Percentiles rank a stretch among this genome's conserved stretches.
phyloP scores from a whole-genome alignment of 92 coral and sea anemone genomes.

The Blastomussa wellsi region DNA sequence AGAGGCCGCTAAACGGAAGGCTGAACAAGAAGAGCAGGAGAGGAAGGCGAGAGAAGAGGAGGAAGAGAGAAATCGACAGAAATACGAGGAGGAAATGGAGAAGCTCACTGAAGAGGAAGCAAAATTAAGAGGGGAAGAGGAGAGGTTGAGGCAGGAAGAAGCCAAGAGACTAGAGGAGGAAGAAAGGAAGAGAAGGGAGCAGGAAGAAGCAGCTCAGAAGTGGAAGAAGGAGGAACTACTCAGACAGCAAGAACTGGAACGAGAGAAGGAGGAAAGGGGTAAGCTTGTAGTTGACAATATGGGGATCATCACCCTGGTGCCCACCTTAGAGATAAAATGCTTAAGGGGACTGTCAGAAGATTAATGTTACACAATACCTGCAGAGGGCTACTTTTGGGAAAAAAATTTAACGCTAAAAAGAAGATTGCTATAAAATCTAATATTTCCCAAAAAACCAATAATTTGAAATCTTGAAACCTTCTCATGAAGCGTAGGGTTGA shows the following conservation, averaged over 20 bases:
- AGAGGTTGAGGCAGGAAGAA: constrained; percentile 69
- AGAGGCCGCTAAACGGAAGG: constrained; percentile 72
- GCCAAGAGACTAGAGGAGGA: constrained; percentile 70
- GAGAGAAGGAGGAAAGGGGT: constrained; percentile 88
- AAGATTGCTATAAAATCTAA: too few relatives aligned
- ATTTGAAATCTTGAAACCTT: too few relatives aligned
- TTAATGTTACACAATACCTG: too few relatives aligned
- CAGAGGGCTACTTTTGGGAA: too few relatives aligned
- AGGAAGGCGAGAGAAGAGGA: constrained; percentile 59
- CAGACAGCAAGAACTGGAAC: constrained; percentile 81
- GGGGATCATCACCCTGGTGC: not conserved
- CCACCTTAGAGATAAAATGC: not conserved
- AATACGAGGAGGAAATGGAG: constrained; percentile 60
- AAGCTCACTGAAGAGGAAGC: constrained; percentile 70
- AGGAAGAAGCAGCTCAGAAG: constrained; percentile 88
- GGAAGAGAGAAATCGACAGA: constrained; percentile 43
- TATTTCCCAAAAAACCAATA: too few relatives aligned
- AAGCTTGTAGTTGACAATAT: not conserved
- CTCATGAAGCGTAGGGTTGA: too few relatives aligned
- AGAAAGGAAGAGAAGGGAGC: constrained; percentile 73
- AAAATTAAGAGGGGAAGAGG: constrained; percentile 57
- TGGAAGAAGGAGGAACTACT: constrained; percentile 96
- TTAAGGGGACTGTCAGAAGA: not conserved
- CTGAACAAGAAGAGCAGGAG: constrained; percentile 69
- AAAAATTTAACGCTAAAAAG: too few relatives aligned